A percentile compares a stretch with the other conserved stretches of the same genome.
These are phyloP conservation scores for Distichodus sexfasciatus DNA, from an alignment of 2,797 vertebrate species.

Conservation along the genomic window DNA sequence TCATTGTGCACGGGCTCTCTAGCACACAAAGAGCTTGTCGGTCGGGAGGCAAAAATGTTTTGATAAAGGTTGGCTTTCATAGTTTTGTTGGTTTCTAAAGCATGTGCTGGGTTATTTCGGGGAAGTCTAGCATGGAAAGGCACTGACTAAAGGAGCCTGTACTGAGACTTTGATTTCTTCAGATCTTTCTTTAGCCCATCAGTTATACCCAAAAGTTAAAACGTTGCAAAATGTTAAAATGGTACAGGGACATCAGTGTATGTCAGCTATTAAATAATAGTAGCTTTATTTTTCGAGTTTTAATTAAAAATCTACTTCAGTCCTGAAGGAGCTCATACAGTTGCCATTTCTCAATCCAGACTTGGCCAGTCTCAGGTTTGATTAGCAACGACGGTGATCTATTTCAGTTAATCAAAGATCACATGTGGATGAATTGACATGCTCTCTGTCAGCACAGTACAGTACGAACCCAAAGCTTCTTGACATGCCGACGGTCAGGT, in stretches of 20 bases:
- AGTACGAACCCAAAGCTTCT: constrained; percentile 21
- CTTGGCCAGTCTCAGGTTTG: too few relatives aligned
- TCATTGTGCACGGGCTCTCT: constrained; percentile 21
- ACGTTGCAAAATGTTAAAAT: too few relatives aligned
- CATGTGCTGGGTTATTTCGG: constrained; percentile 8
- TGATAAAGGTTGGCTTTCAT: constrained; percentile 17
- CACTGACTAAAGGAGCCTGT: neutral
- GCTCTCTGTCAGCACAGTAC: neutral
- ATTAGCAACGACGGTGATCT: neutral
- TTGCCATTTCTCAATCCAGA: too few relatives aligned
- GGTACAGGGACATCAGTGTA: neutral
- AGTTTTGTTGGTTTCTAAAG: constrained; percentile 6
- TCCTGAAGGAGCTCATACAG: too few relatives aligned
- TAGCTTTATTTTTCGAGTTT: too few relatives aligned
- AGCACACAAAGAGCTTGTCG: constrained; percentile 13
- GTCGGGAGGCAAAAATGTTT: constrained; percentile 5
- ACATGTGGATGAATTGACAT: neutral
- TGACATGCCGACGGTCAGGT: constrained; percentile 32
- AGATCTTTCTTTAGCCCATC: too few relatives aligned
- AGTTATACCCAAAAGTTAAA: too few relatives aligned
- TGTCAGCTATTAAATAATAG: neutral
- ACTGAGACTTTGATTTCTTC: neutral
- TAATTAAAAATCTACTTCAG: too few relatives aligned
- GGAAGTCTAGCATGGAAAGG: constrained; percentile 7
- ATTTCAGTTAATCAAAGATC: neutral